Conservation (phyloP, 2,888 invertebrate genomes). For the Ceraclea dissimilis region DNA sequence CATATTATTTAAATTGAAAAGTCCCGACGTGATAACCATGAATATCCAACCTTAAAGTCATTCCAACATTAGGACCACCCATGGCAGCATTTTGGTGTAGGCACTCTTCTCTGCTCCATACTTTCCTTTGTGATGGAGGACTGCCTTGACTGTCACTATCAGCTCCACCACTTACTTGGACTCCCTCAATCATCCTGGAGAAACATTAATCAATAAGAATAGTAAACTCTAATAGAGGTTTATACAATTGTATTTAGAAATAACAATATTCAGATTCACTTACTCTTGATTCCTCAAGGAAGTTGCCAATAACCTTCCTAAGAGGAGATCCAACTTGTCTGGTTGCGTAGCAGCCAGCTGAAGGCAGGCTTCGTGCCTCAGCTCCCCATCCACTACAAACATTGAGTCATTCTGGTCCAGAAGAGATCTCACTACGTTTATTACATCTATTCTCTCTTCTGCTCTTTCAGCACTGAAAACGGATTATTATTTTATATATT, state of each 20-base stretch:
- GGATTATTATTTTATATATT: too few species aligned
- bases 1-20: too few species aligned
- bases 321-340: constrained; percentile 64
- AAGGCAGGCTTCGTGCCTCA: constrained; percentile 79
- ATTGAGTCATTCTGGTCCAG: constrained; percentile 59
- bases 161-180: constrained; percentile 25
- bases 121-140: constrained; percentile 41
- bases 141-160: constrained; percentile 26
- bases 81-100: constrained; percentile 65
- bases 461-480: constrained; percentile 54
- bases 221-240: background rate
- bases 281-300: constrained; percentile 36
- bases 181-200: constrained; percentile 14
- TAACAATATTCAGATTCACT: constrained; percentile 28
- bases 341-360: constrained; percentile 81
- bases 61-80: constrained; percentile 52
- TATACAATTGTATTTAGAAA: too few species aligned
- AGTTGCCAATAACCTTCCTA: constrained; percentile 42
- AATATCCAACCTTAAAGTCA: constrained; percentile 37
- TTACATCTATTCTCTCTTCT: constrained; percentile 81
- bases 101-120: constrained; percentile 70
- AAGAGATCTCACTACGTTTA: constrained; percentile 71
- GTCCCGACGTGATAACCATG: too few species aligned
- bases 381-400: constrained; percentile 63
- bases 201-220: background rate